Percentiles rank a stretch among this genome's conserved stretches.
Conservation (phyloP, 2,888 invertebrate genomes). For the Tridacna gigas region DNA sequence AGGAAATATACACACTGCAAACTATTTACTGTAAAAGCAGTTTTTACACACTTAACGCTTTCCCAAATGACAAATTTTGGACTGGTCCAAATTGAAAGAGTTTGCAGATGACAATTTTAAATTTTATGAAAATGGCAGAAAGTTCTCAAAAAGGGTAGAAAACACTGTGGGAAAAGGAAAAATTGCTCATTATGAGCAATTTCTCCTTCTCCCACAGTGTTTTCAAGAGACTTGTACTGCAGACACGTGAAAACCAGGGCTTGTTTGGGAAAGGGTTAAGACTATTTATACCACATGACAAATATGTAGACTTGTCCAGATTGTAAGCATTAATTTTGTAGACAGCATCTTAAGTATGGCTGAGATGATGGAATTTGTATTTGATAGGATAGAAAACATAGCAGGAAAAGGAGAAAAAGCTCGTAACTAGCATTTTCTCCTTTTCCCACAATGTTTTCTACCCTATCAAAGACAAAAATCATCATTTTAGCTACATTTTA, state of each 20-base stretch:
- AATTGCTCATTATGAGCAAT: neutral
- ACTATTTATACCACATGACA: too few species aligned
- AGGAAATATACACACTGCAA: too few species aligned
- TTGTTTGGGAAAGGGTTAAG: neutral
- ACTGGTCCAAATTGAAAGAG: neutral
- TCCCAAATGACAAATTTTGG: constrained; percentile 5
- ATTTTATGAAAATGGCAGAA: neutral
- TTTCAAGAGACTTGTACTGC: neutral
- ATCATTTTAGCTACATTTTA: too few species aligned
- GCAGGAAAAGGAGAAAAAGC: too few species aligned
- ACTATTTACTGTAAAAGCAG: too few species aligned
- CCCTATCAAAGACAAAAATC: too few species aligned
- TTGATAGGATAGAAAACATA: too few species aligned
- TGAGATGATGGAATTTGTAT: too few species aligned
- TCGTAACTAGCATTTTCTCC: neutral
- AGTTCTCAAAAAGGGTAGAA: neutral
- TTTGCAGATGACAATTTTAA: too few species aligned
- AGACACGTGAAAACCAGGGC: neutral
- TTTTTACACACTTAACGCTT: neutral
- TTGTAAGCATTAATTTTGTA: too few species aligned
- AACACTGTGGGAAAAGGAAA: neutral
- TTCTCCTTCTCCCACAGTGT: neutral
- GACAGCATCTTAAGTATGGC: too few species aligned
- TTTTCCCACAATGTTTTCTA: constrained; percentile 6
- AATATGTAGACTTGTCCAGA: too few species aligned